Evolutionary conservation across 2,888 invertebrate species (phyloP).

Genomic region (Cataglyphis cursor): DNA sequence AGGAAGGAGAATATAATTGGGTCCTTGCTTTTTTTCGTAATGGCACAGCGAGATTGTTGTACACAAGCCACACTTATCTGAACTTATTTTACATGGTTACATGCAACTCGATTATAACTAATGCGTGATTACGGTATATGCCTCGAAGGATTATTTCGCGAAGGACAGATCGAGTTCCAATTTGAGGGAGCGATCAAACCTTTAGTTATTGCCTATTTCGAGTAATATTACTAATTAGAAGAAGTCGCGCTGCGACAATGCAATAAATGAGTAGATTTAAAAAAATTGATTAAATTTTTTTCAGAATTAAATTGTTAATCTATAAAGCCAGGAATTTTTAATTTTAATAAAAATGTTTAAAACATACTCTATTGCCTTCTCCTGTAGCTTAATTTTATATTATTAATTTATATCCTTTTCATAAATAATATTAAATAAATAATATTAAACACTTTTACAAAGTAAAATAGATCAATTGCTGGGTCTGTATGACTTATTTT

Average conservation of each 20-base stretch:
- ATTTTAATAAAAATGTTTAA: neutral
- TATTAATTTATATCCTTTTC: neutral
- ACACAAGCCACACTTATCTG: slow-evolving; percentile 66
- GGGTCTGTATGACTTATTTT: too few species aligned
- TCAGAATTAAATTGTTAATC: neutral
- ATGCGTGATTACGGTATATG: slow-evolving; percentile 70
- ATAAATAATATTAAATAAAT: neutral
- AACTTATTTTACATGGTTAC: slow-evolving; percentile 61
- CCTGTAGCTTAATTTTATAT: neutral
- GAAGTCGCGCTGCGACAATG: neutral
- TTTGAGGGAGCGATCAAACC: slow-evolving; percentile 63
- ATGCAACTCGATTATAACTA: slow-evolving; percentile 71
- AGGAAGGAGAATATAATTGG: slow-evolving; percentile 17
- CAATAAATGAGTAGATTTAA: neutral
- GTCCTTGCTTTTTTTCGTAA: slow-evolving; percentile 40
- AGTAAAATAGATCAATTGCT: neutral
- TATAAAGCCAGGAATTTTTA: too few species aligned
- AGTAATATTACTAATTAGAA: slow-evolving; percentile 15
- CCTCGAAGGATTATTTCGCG: slow-evolving; percentile 25
- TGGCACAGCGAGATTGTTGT: slow-evolving; percentile 67
- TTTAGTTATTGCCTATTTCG: slow-evolving; percentile 54
- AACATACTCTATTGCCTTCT: neutral
- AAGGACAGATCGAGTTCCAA: slow-evolving; percentile 28
- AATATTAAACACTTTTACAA: neutral
- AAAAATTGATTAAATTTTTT: neutral